These are phyloP conservation scores for Deilephila elpenor DNA, from an alignment of 2,888 invertebrate species.

Conservation along the genomic window DNA sequence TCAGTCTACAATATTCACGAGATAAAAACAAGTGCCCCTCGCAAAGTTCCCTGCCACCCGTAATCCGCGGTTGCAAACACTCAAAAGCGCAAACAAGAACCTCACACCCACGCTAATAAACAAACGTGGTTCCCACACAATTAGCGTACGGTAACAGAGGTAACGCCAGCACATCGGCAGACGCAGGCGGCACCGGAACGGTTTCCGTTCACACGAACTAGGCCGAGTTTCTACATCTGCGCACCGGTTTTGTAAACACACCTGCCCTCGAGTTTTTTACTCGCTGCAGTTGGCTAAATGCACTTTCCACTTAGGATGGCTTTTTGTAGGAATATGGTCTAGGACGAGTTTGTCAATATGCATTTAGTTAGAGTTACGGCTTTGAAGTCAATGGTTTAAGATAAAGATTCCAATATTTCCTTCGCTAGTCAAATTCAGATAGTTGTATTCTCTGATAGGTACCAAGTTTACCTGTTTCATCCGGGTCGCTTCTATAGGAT, in stretches of 20 bases:
- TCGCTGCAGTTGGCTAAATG: background rate
- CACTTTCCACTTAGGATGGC: slow-evolving; percentile 5
- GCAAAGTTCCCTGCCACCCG: too few species aligned
- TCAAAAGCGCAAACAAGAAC: background rate
- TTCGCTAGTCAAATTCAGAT: too few species aligned
- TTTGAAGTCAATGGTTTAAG: background rate
- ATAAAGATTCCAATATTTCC: too few species aligned
- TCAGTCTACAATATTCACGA: background rate
- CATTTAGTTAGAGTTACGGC: background rate
- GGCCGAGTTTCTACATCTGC: slow-evolving; percentile 33
- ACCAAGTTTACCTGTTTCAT: too few species aligned
- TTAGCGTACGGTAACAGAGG: slow-evolving; percentile 10
- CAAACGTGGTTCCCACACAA: slow-evolving; percentile 1
- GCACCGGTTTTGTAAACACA: slow-evolving; percentile 37
- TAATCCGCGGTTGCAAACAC: background rate
- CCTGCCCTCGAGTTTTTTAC: slow-evolving; percentile 37
- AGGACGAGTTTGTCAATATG: background rate
- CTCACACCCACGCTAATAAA: slow-evolving; percentile 11
- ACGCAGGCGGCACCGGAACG: slow-evolving; percentile 27
- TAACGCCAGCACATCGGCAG: slow-evolving; percentile 27
- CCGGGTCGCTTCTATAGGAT: too few species aligned
- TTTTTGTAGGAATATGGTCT: too few species aligned
- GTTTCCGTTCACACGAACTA: slow-evolving; percentile 52
- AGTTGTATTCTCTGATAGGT: too few species aligned
- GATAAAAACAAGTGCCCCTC: too few species aligned